These are phyloP conservation scores for Cerceris ruficornis DNA, from an alignment of 2,888 invertebrate species.

Conservation along the genomic window DNA sequence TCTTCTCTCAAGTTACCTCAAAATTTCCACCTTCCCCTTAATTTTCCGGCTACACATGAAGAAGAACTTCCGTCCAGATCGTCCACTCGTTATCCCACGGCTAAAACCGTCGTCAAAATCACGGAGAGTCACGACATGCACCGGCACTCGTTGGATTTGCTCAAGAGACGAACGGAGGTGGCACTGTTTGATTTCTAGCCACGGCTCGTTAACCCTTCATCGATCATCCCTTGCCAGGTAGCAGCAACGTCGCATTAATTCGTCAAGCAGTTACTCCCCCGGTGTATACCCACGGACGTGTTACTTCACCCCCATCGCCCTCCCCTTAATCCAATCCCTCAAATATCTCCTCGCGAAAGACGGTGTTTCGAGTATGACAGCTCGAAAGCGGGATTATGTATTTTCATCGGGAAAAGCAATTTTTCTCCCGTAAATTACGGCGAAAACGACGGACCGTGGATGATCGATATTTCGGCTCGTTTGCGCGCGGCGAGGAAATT, in stretches of 20 bases:
- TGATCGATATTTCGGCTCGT: too few species aligned
- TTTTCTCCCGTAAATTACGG: neutral
- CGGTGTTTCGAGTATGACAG: neutral
- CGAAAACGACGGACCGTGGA: neutral
- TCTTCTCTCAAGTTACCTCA: too few species aligned
- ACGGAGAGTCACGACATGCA: constrained; percentile 4
- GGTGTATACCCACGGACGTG: constrained; percentile 14
- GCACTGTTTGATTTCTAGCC: constrained; percentile 68
- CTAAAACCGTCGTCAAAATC: constrained; percentile 18
- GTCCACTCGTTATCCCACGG: too few species aligned
- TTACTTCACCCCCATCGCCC: constrained; percentile 8
- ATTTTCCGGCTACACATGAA: too few species aligned
- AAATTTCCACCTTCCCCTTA: too few species aligned
- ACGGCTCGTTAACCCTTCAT: constrained; percentile 72
- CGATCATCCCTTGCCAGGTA: constrained; percentile 59
- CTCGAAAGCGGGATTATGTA: neutral
- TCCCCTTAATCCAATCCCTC: neutral
- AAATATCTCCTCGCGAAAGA: neutral
- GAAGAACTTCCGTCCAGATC: too few species aligned
- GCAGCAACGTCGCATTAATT: constrained; percentile 52
- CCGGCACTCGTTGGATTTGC: constrained; percentile 51
- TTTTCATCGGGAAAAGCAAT: neutral
- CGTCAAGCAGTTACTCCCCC: constrained; percentile 27
- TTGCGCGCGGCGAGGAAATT: too few species aligned
- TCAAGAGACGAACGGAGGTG: constrained; percentile 32